These are phyloP conservation scores for Pseudopleuronectes americanus DNA, from an alignment of 2,797 vertebrate genomes.

Conservation along the genomic window DNA sequence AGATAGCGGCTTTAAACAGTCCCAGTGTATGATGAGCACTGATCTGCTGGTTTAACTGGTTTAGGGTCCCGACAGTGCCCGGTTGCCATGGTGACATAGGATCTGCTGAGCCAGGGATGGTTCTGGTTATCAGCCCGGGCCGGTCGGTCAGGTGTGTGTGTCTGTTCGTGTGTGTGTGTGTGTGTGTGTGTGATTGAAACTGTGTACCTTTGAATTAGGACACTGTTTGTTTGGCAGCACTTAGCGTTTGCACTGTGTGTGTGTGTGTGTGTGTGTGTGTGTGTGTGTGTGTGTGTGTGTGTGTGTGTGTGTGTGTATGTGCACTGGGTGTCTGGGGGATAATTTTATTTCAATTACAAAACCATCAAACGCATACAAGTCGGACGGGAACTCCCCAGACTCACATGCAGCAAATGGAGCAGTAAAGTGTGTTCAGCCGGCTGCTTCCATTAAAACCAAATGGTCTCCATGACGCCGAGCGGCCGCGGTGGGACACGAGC, in stretches of 20 bases:
- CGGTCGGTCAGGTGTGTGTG: slow-evolving; percentile 53
- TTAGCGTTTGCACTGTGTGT: background rate
- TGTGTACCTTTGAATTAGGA: slow-evolving; percentile 54
- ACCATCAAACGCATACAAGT: slow-evolving; percentile 57
- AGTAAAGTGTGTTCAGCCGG: slow-evolving; percentile 40
- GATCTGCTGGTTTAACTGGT: slow-evolving; percentile 55
- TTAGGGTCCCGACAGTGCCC: slow-evolving; percentile 26
- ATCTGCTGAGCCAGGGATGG: slow-evolving; percentile 51
- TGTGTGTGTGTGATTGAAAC: slow-evolving; percentile 35
- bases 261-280: slow-evolving; percentile 22
- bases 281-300: slow-evolving; percentile 19
- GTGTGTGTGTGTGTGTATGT: slow-evolving; percentile 2
- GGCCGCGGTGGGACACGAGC: background rate
- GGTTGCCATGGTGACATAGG: slow-evolving; percentile 65
- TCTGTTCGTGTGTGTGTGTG: slow-evolving; percentile 19
- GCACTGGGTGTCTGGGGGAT: slow-evolving; percentile 41
- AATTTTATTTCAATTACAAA: slow-evolving; percentile 79
- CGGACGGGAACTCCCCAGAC: slow-evolving; percentile 51
- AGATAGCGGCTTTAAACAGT: background rate
- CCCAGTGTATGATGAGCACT: background rate
- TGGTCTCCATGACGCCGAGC: background rate
- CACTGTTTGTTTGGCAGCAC: slow-evolving; percentile 44
- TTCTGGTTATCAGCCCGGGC: slow-evolving; percentile 71
- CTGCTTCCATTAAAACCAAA: slow-evolving; percentile 26
- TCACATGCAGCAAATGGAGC: slow-evolving; percentile 46